Evolutionary conservation across 1,140 invertebrate genomes (phyloP).

Genomic region (Halesus radiatus): DNA sequence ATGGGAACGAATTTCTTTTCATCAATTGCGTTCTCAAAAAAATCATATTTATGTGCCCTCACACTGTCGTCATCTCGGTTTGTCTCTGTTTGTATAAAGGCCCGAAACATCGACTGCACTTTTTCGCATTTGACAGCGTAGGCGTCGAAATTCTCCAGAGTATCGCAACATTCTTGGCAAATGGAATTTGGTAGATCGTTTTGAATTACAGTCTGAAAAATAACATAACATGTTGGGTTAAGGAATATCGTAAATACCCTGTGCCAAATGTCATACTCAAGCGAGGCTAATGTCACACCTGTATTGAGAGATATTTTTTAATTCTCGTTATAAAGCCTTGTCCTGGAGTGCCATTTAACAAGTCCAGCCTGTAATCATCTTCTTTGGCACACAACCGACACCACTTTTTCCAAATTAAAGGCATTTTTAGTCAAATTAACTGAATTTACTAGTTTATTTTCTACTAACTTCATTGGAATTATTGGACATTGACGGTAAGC

Average conservation of each 20-base stretch:
- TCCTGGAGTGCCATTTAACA: constrained; percentile 21
- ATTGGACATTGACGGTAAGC: constrained; percentile 31
- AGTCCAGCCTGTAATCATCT: constrained; percentile 31
- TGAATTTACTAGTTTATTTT: constrained; percentile 40
- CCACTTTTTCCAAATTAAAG: constrained; percentile 50
- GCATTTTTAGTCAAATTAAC: constrained; percentile 38
- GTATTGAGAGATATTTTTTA: constrained; percentile 50
- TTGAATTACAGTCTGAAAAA: constrained; percentile 47
- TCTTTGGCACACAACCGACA: constrained; percentile 46
- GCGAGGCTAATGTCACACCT: constrained; percentile 50
- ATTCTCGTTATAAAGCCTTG: constrained; percentile 42
- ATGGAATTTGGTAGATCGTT: constrained; percentile 39
- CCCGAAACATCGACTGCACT: constrained; percentile 53
- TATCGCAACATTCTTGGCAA: constrained; percentile 48
- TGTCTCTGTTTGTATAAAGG: constrained; percentile 25
- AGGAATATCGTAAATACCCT: constrained; percentile 49
- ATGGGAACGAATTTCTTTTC: constrained; percentile 52
- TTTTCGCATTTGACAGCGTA: constrained; percentile 52
- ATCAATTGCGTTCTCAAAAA: constrained; percentile 42
- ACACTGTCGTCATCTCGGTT: constrained; percentile 40
- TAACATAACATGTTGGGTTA: constrained; percentile 31
- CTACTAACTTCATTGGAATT: constrained; percentile 48
- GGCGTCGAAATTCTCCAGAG: constrained; percentile 45
- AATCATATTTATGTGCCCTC: constrained; percentile 42
- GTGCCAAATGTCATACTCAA: constrained; percentile 47